Evolutionary conservation across 2,888 invertebrate species (phyloP).

Genomic region (Mesorhabditis sp.): DNA sequence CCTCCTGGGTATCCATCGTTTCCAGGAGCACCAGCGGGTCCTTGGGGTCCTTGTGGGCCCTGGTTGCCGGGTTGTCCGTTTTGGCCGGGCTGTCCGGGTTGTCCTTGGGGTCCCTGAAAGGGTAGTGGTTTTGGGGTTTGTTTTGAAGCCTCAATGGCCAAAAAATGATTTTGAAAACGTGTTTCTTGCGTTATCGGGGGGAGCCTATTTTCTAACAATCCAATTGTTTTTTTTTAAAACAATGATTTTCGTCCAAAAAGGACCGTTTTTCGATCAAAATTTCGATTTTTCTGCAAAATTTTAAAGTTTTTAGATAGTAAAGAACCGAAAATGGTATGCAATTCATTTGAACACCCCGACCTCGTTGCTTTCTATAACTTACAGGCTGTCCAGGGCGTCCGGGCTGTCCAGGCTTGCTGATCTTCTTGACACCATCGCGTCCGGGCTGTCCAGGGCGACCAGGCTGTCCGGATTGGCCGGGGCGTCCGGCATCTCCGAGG

Average conservation of each 20-base stretch:
- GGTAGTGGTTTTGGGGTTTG: neutral
- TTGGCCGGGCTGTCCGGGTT: slow-evolving; percentile 24
- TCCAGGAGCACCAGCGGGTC: slow-evolving; percentile 26
- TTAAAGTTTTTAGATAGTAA: too few species aligned
- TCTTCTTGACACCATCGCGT: slow-evolving; percentile 27
- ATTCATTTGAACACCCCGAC: neutral
- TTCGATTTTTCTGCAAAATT: too few species aligned
- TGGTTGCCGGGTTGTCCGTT: slow-evolving; percentile 24
- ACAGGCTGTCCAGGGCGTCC: slow-evolving; percentile 20
- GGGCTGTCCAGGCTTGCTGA: slow-evolving; percentile 23
- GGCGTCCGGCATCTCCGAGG: slow-evolving; percentile 22
- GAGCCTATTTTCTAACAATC: too few species aligned
- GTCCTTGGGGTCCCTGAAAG: slow-evolving; percentile 18
- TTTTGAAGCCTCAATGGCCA: too few species aligned
- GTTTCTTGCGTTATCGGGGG: too few species aligned
- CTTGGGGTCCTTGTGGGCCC: slow-evolving; percentile 29
- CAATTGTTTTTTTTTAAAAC: too few species aligned
- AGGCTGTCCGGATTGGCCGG: slow-evolving; percentile 26
- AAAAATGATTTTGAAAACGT: too few species aligned
- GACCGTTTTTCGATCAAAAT: too few species aligned
- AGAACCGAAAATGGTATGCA: neutral
- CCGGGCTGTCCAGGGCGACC: slow-evolving; percentile 26
- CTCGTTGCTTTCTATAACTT: neutral
- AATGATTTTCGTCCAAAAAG: too few species aligned
- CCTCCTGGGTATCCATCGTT: slow-evolving; percentile 23